These are phyloP conservation scores for Trichacis sp. DNA, from an alignment of 2,888 invertebrate genomes.

Conservation along the genomic window DNA sequence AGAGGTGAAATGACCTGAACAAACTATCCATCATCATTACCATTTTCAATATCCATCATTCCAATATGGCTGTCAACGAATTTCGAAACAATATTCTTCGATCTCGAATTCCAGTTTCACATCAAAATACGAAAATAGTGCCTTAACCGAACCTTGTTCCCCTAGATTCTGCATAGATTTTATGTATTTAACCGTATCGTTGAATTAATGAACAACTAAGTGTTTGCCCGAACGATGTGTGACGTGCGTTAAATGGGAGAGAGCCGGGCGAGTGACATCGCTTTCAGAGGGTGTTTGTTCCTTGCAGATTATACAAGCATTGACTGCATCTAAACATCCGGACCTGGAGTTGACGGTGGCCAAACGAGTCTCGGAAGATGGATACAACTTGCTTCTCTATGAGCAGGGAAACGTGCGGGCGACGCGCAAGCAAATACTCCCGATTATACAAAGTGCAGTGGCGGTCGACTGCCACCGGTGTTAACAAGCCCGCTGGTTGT, in stretches of 20 bases:
- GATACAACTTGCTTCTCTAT: conserved; percentile 66
- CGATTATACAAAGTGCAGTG: conserved; percentile 72
- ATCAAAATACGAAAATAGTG: too few species aligned
- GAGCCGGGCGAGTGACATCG: not conserved
- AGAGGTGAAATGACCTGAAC: too few species aligned
- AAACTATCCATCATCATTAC: too few species aligned
- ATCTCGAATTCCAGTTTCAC: too few species aligned
- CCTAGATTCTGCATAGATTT: too few species aligned
- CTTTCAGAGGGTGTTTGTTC: conserved; percentile 21
- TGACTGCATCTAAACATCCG: conserved; percentile 49
- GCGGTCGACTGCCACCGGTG: conserved; percentile 37
- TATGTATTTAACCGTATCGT: not conserved
- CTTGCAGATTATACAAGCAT: conserved; percentile 51
- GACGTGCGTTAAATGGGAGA: conserved; percentile 1
- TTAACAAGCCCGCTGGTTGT: conserved; percentile 42
- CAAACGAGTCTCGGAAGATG: conserved; percentile 42
- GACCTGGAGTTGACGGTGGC: conserved; percentile 49
- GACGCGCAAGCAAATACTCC: conserved; percentile 79
- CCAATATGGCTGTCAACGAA: too few species aligned
- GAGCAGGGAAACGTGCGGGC: conserved; percentile 74
- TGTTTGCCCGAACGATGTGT: not conserved
- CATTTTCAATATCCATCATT: too few species aligned
- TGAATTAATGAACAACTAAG: not conserved
- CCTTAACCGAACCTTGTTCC: too few species aligned
- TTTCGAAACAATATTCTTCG: too few species aligned